Conservation (phyloP, 2,888 invertebrate genomes). For the Margaritifera margaritifera region DNA sequence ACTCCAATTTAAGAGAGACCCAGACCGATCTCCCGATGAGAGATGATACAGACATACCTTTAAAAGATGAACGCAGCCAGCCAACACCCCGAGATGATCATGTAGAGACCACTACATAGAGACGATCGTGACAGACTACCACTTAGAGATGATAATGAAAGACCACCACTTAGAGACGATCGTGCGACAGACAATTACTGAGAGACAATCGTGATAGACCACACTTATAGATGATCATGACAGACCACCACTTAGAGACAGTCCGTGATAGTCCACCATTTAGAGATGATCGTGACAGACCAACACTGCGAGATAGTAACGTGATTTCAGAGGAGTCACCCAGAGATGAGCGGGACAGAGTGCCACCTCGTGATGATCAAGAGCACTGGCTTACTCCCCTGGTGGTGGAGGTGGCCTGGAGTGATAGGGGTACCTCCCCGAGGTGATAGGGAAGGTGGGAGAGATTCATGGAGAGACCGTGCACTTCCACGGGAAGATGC, state of each 20-base stretch:
- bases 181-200: slow-evolving; percentile 27
- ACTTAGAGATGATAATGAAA: slow-evolving; percentile 28
- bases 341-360: slow-evolving; percentile 9
- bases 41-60: slow-evolving; percentile 14
- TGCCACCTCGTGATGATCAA: slow-evolving; percentile 20
- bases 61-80: slow-evolving; percentile 9
- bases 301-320: slow-evolving; percentile 19
- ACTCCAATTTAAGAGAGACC: slow-evolving; percentile 15
- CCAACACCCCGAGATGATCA: slow-evolving; percentile 13
- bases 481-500: slow-evolving; percentile 12
- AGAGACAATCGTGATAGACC: slow-evolving; percentile 31
- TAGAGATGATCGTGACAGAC: slow-evolving; percentile 22
- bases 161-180: slow-evolving; percentile 25
- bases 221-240: slow-evolving; percentile 24
- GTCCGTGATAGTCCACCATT: slow-evolving; percentile 30
- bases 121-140: slow-evolving; percentile 13
- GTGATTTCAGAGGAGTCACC: slow-evolving; percentile 29
- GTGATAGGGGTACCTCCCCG: slow-evolving; percentile 12
- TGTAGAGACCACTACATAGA: slow-evolving; percentile 23
- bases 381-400: slow-evolving; percentile 17
- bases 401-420: slow-evolving; percentile 16
- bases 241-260: slow-evolving; percentile 21
- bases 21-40: slow-evolving; percentile 9
- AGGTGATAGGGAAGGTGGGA: slow-evolving; percentile 19
- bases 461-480: slow-evolving; percentile 36